Conservation (phyloP, 2,113 vertebrate species). For the Grammomys dolichurus region DNA sequence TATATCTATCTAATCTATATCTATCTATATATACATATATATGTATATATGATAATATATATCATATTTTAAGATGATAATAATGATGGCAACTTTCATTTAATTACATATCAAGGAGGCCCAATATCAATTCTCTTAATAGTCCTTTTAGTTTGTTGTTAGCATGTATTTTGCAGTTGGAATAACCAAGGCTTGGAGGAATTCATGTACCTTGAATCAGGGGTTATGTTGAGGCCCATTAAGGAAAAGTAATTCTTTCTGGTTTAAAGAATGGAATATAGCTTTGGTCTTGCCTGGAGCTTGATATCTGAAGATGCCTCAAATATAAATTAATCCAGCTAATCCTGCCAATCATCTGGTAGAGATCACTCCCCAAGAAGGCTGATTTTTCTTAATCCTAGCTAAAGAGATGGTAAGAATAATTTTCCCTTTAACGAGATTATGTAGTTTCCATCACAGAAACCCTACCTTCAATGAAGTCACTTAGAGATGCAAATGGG, state of each 20-base stretch:
- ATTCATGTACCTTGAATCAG: neutral
- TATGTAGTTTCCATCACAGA: neutral
- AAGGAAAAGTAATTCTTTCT: neutral
- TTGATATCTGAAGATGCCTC: neutral
- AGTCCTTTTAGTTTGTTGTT: neutral
- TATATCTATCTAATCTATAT: no score
- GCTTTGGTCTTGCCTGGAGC: neutral
- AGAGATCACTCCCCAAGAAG: neutral
- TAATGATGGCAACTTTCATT: neutral
- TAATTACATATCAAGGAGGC: neutral
- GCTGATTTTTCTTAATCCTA: neutral
- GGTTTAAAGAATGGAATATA: neutral
- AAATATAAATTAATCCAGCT: neutral
- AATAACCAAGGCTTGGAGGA: slow-evolving; percentile 7
- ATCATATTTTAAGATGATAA: neutral
- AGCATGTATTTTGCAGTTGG: neutral
- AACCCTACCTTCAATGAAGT: neutral
- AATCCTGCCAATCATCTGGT: neutral
- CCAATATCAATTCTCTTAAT: slow-evolving; percentile 23
- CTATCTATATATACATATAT: neutral
- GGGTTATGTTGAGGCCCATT: neutral
- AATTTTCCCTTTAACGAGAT: neutral
- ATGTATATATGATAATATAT: no score
- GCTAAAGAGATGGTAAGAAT: neutral
- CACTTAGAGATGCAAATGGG: neutral